A percentile compares a stretch with the other conserved stretches of the same genome.
These are phyloP conservation scores for Drosophila pachea DNA, from an alignment of 1,140 invertebrate genomes.

Conservation along the genomic window DNA sequence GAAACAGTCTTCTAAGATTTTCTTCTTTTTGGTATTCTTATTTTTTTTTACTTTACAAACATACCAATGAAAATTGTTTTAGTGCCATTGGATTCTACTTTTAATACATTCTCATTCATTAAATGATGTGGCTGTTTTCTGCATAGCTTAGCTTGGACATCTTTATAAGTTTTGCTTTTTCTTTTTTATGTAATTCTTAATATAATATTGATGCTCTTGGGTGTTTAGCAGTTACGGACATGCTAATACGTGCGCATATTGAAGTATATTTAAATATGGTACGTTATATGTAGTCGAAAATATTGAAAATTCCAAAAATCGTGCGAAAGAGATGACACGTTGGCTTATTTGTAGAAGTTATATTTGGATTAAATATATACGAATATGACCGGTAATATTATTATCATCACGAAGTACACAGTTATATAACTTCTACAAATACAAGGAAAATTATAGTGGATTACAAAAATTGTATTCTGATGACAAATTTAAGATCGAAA, in stretches of 20 bases:
- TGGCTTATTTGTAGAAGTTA: constrained; percentile 14
- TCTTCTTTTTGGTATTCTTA: constrained; percentile 23
- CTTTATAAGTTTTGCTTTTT: constrained; percentile 2
- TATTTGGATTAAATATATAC: constrained; percentile 9
- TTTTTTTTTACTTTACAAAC: constrained; percentile 53
- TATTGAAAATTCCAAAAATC: background rate
- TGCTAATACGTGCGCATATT: constrained; percentile 6
- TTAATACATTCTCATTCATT: constrained; percentile 11
- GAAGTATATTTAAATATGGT: background rate
- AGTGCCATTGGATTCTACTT: constrained; percentile 26
- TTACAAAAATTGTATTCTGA: too few relatives aligned
- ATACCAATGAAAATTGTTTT: constrained; percentile 59
- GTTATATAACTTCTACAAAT: background rate
- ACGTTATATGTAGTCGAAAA: too few relatives aligned
- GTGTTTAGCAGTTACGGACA: constrained; percentile 14
- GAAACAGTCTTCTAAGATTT: constrained; percentile 64
- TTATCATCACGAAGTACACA: too few relatives aligned
- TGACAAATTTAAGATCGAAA: too few relatives aligned
- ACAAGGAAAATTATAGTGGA: too few relatives aligned
- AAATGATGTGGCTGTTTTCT: constrained; percentile 22
- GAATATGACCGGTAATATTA: too few relatives aligned
- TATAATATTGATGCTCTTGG: constrained; percentile 10
- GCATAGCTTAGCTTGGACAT: constrained; percentile 41
- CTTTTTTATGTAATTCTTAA: constrained; percentile 11
- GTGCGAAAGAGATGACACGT: background rate